These are phyloP conservation scores for Anguilla pacifica DNA, from an alignment of 2,797 vertebrate genomes.

Conservation along the genomic window DNA sequence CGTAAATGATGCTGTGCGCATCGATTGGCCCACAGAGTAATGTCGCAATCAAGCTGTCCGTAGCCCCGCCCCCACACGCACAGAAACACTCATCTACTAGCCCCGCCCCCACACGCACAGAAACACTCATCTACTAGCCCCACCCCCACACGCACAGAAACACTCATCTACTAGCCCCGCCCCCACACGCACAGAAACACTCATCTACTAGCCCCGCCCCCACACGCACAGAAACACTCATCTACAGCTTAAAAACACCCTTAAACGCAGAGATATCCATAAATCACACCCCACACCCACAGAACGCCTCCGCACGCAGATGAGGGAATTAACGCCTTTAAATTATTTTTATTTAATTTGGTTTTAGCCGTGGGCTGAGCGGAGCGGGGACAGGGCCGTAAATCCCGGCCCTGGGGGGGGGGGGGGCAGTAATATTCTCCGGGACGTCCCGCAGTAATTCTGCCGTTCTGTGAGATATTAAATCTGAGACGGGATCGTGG, in stretches of 20 bases:
- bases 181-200: constrained; percentile 67
- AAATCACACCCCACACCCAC: constrained; percentile 70
- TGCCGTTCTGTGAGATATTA: constrained; percentile 19
- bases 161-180: not conserved
- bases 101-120: constrained; percentile 65
- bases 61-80: constrained; percentile 58
- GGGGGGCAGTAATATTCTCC: constrained; percentile 13
- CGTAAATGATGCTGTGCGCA: constrained; percentile 73
- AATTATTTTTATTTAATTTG: not conserved
- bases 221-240: constrained; percentile 71
- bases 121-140: not conserved
- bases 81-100: constrained; percentile 70
- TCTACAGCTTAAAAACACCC: constrained; percentile 75
- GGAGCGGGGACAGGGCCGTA: constrained; percentile 1
- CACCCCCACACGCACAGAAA: constrained; percentile 67
- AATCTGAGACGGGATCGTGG: not conserved
- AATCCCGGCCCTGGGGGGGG: constrained; percentile 6
- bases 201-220: constrained; percentile 40
- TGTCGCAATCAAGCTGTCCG: constrained; percentile 51
- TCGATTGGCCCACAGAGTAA: constrained; percentile 68
- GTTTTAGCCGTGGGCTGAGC: constrained; percentile 10
- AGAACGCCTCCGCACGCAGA: constrained; percentile 64
- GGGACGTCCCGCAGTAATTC: constrained; percentile 4
- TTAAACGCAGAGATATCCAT: constrained; percentile 61
- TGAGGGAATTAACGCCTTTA: constrained; percentile 66